Evolutionary conservation across 2,888 invertebrate species (phyloP).

Genomic region (Rhagium mordax): DNA sequence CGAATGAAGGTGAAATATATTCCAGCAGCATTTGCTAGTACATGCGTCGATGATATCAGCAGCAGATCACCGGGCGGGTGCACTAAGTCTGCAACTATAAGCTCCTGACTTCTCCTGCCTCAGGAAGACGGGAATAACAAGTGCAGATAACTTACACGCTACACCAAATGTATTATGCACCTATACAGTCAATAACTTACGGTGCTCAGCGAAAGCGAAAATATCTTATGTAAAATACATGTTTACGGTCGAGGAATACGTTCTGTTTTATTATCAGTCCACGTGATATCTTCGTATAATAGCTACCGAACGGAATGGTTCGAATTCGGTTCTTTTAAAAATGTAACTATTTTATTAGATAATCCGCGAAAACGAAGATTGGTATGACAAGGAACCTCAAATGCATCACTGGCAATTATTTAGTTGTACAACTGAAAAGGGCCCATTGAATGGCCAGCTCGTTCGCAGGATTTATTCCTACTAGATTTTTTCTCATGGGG

Average conservation of each 20-base stretch:
- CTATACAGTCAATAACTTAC: slow-evolving; percentile 29
- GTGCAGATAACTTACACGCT: slow-evolving; percentile 34
- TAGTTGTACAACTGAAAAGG: no score
- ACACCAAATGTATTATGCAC: slow-evolving; percentile 31
- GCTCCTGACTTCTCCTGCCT: slow-evolving; percentile 33
- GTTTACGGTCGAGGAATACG: background rate
- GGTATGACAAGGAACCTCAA: no score
- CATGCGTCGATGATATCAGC: slow-evolving; percentile 31
- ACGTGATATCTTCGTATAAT: background rate
- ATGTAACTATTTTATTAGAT: no score
- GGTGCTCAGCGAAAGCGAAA: slow-evolving; percentile 26
- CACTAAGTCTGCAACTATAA: slow-evolving; percentile 26
- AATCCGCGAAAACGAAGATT: no score
- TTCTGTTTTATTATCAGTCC: background rate
- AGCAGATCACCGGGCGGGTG: slow-evolving; percentile 30
- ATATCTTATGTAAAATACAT: slow-evolving; percentile 11
- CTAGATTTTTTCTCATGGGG: no score
- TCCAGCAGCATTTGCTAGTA: slow-evolving; percentile 32
- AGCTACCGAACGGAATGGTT: no score
- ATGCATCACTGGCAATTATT: no score
- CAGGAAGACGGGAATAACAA: slow-evolving; percentile 31
- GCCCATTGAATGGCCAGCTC: no score
- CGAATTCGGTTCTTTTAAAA: no score
- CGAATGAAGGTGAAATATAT: slow-evolving; percentile 33
- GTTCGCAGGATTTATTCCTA: no score